Conservation (phyloP, 2,113 vertebrate genomes). For the Morone chrysops region DNA sequence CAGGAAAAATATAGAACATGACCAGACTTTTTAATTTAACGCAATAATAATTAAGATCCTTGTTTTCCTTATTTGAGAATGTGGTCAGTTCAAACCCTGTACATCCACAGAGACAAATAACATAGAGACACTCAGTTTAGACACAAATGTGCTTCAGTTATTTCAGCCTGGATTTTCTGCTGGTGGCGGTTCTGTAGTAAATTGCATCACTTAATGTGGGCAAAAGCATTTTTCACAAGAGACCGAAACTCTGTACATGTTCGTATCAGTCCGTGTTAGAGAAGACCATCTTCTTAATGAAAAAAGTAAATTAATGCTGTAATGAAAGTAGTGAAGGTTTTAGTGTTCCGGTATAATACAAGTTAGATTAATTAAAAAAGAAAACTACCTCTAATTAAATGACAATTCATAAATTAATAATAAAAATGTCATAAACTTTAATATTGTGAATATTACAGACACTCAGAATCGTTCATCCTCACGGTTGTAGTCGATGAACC, state of each 20-base stretch:
- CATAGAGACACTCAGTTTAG: neutral
- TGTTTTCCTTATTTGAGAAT: neutral
- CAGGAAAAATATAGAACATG: too few species aligned
- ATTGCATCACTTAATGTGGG: neutral
- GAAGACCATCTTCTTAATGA: neutral
- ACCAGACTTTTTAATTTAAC: too few species aligned
- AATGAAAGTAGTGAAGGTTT: neutral
- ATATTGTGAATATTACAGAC: neutral
- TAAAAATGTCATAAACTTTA: neutral
- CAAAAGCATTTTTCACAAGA: neutral
- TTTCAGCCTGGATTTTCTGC: neutral
- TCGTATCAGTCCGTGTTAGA: neutral
- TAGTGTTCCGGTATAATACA: neutral
- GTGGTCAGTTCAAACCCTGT: neutral
- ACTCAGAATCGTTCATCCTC: too few species aligned
- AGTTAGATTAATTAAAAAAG: slow-evolving; percentile 1
- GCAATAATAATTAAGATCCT: neutral
- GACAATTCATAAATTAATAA: neutral
- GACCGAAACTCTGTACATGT: too few species aligned
- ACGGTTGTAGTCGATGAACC: slow-evolving; percentile 12
- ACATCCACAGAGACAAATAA: neutral
- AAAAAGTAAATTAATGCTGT: neutral
- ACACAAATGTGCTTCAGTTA: neutral
- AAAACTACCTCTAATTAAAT: slow-evolving; percentile 7
- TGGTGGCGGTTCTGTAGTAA: neutral